Evolutionary conservation across 2,113 vertebrate species (phyloP), one percentile per base, ranked within the genome.

Genomic region (Anarhynchus alexandrinus): DNA sequence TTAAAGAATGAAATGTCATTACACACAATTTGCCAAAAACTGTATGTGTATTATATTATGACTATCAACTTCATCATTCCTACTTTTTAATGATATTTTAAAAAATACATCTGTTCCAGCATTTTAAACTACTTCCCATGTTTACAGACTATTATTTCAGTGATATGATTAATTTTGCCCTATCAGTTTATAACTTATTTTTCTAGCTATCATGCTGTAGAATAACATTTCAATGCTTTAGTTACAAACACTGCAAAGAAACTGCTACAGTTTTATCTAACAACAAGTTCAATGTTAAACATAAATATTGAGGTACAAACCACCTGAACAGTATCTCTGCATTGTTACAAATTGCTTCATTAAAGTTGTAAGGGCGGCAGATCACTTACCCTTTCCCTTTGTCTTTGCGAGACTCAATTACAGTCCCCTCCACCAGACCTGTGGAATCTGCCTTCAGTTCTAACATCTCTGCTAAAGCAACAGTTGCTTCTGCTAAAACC

Each of bases 321-420:
- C 3, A 47, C 21, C 27, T 17, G 42, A 23, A 27, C 36, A 42
- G 29, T 1, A 18, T 49, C 42, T 64, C 72, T 34, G 42, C 40
- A 30, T 2, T 76, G 64, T 57, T 62, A 45, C 65, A 59, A 58
- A 58, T 4, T 3, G 42, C 40, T 70, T 19, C 55, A 11, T 42
- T 23, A 8, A n/a, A 70, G 40, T 1, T 62, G 65, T 14, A 64
- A 71, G 43, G 64, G 42, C 7, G 1, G 43, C 13, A 32, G 16
- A 14, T 34, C 2, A 93, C 98, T 81, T 94, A 99, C 98, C 98
- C 98, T 97, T 98, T 99, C 82, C 99, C 99, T 95, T 94, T 99
- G 97, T 99, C 99, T 3, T 98, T 99, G n/a, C 98, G 98, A 95
- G 99, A 99, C 96, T 99, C 99, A 9, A 99, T 98, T 54, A 99